Base-by-base conservation (phyloP, 2,113 vertebrate species). In the Daboia siamensis region DNA sequence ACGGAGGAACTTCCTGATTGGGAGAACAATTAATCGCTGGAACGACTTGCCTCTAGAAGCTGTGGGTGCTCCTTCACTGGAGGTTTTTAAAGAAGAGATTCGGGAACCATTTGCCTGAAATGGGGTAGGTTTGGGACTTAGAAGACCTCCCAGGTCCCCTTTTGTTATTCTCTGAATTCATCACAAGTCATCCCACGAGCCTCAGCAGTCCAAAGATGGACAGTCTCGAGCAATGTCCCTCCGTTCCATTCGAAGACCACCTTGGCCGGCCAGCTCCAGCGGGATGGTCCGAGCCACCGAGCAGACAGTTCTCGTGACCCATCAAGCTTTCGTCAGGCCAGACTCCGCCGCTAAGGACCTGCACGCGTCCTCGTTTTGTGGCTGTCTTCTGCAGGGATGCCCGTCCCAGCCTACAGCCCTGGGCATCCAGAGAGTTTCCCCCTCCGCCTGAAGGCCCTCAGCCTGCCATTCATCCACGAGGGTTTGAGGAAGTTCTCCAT, bases 161-260 rank as follows among this genome's bases (percentile, higher is more conserved):
- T 20, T 15, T 56, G 55, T 56, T 20, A 20, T 20, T 20, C 55
- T 56, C 20, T 56, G 17, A 55, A 86, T 9, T 90, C 57, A 11
- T 9, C n/a, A 0, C 23, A 0, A 0, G 12, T 7, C 29, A 3
- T 74, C 3, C 24, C 33, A 17, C 4, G 2, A 7, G 12, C 55
- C 39, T 5, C 9, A 7, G 39, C 23, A 21, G 24, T 24, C 23
- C 57, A 24, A 59, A 24, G 23, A 59, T 59, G 57, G 57, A 8
- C 57, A 55, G 12, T 12, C 12, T 55, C 54, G 9, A 59, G n/a
- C 21, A 51, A 15, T 23, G 2, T 39, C 13, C 0, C 0, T 0
- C 57, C 21, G 1, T 26, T 92, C 23, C 48, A 52, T 13, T 44
- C 84, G 86, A 24, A 61, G 23, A 15, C 13, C 12, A 44, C 88